Percentiles rank a stretch among this genome's conserved stretches.
These are phyloP conservation scores for Mormyrus lacerda DNA, from an alignment of 2,113 vertebrate species.

Conservation along the genomic window DNA sequence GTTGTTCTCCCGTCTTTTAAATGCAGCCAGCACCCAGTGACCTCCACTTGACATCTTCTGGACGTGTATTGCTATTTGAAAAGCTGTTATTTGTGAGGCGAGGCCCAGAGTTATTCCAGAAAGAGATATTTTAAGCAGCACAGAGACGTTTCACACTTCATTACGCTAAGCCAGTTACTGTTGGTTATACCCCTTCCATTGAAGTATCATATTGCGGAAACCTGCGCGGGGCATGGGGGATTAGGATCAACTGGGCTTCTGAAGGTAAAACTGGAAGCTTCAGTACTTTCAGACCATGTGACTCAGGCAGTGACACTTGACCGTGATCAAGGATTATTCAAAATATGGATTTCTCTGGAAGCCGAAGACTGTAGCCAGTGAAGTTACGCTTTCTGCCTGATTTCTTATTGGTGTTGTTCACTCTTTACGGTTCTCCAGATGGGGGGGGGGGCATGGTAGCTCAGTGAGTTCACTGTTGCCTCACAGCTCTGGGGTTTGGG, in stretches of 20 bases:
- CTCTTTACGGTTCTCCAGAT: background rate
- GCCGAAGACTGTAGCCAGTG: background rate
- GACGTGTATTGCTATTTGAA: background rate
- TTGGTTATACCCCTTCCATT: constrained; percentile 26
- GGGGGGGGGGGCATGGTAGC: background rate
- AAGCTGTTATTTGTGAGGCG: constrained; percentile 17
- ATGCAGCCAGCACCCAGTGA: background rate
- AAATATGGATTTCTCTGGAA: background rate
- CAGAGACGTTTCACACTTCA: constrained; percentile 42
- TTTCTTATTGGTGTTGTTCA: background rate
- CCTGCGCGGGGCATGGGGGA: constrained; percentile 31
- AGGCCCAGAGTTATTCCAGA: constrained; percentile 16
- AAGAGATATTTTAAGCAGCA: constrained; percentile 18
- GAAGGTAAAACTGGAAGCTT: background rate
- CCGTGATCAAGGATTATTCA: background rate
- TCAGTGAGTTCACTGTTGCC: background rate
- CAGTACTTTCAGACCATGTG: background rate
- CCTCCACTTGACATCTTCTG: constrained; percentile 12
- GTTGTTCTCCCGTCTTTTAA: background rate
- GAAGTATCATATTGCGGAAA: constrained; percentile 39
- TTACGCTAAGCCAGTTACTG: constrained; percentile 31
- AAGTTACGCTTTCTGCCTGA: background rate
- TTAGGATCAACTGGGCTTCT: constrained; percentile 26
- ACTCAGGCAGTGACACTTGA: background rate
- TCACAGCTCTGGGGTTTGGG: background rate